Evolutionary conservation across 2,888 invertebrate genomes (phyloP).

Genomic region (Latheticus oryzae): DNA sequence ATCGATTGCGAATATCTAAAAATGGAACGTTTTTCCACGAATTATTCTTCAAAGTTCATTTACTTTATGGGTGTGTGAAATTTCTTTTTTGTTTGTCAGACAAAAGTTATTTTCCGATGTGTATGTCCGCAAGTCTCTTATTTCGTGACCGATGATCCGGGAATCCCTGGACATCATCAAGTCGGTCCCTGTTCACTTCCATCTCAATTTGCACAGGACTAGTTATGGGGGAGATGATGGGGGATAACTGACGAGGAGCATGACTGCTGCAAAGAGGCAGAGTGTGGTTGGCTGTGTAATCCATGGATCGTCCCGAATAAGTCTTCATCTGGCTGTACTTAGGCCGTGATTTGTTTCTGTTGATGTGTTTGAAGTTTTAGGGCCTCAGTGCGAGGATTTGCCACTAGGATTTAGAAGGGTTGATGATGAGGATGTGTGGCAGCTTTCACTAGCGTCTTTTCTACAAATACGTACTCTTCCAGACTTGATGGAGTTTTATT

Average conservation of each 20-base stretch:
- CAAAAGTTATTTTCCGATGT: slow-evolving; percentile 1
- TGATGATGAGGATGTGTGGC: slow-evolving; percentile 61
- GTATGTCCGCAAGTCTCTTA: slow-evolving; percentile 7
- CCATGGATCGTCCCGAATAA: slow-evolving; percentile 61
- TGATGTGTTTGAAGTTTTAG: slow-evolving; percentile 59
- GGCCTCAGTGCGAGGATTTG: slow-evolving; percentile 57
- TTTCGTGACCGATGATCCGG: slow-evolving; percentile 41
- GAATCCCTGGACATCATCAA: slow-evolving; percentile 43
- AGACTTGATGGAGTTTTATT: slow-evolving; percentile 43
- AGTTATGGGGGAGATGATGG: slow-evolving; percentile 31
- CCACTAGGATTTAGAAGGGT: slow-evolving; percentile 58
- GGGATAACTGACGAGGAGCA: slow-evolving; percentile 43
- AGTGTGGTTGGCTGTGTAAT: slow-evolving; percentile 49
- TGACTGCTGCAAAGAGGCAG: slow-evolving; percentile 34
- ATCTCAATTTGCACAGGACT: slow-evolving; percentile 50
- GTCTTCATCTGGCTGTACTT: slow-evolving; percentile 62
- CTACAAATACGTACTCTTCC: slow-evolving; percentile 35
- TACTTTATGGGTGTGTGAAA: no score
- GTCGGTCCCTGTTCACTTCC: slow-evolving; percentile 43
- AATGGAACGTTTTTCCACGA: slow-evolving; percentile 43
- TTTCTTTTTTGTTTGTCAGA: slow-evolving; percentile 5
- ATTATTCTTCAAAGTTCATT: slow-evolving; percentile 41
- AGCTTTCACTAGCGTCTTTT: slow-evolving; percentile 43
- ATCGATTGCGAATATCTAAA: slow-evolving; percentile 59
- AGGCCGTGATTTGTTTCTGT: slow-evolving; percentile 61